phyloP scores from a whole-genome alignment of 2,797 vertebrate species.

The Liasis olivaceus region DNA sequence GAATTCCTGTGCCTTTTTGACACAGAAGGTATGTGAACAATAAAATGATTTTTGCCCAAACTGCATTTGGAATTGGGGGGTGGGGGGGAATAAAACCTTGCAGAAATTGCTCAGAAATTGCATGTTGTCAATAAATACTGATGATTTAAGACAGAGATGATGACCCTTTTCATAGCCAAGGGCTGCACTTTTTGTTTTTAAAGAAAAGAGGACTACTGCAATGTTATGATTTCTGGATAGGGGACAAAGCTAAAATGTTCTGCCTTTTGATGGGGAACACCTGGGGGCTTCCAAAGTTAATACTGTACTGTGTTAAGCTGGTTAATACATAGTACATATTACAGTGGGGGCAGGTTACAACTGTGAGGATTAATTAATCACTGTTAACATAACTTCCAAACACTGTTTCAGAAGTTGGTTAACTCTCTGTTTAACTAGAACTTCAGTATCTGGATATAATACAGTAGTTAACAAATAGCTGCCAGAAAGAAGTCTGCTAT shows the following conservation, averaged over 20 bases:
- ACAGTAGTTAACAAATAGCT: background rate
- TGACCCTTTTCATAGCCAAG: background rate
- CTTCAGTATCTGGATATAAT: background rate
- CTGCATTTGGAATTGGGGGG: background rate
- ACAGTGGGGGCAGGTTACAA: background rate
- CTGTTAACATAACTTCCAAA: background rate
- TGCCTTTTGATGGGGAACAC: background rate
- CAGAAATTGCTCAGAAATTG: background rate
- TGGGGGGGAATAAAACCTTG: background rate
- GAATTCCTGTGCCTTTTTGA: background rate
- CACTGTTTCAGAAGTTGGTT: background rate
- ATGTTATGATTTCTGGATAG: background rate
- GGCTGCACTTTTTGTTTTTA: background rate
- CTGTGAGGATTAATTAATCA: background rate
- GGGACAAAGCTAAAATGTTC: background rate
- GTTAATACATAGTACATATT: background rate
- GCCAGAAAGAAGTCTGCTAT: background rate
- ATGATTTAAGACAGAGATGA: background rate
- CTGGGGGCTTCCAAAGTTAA: background rate
- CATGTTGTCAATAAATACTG: background rate
- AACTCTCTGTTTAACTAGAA: background rate
- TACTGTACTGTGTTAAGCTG: background rate
- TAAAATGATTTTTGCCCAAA: background rate
- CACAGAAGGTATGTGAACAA: background rate
- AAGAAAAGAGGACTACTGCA: background rate